Conservation (phyloP, 2,113 vertebrate genomes). For the Oreochromis tanganicae region DNA sequence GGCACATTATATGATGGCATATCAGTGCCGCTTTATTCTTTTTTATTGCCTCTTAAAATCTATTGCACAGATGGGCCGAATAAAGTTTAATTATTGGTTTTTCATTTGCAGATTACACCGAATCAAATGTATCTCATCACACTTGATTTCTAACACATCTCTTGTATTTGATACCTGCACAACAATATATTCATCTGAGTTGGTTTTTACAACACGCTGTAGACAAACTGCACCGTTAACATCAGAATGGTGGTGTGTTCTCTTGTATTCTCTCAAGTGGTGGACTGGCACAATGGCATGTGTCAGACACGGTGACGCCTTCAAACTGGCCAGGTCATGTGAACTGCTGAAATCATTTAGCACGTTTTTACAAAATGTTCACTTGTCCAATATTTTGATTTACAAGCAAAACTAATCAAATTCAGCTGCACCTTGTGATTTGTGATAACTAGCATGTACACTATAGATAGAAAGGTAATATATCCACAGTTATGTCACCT, state of each 20-base stretch:
- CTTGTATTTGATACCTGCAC: background rate
- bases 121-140: rapidly evolving
- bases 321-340: background rate
- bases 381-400: background rate
- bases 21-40: background rate
- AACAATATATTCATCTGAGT: background rate
- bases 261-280: background rate
- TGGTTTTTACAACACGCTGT: background rate
- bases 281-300: too few species aligned
- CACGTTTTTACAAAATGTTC: background rate
- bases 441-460: background rate
- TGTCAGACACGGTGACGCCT: background rate
- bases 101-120: background rate
- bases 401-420: background rate
- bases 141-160: rapidly evolving
- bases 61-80: background rate
- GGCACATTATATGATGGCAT: background rate
- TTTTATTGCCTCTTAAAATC: background rate
- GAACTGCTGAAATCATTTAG: background rate
- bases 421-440: background rate
- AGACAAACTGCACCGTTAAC: background rate
- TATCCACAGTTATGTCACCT: background rate
- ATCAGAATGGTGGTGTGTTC: background rate
- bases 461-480: background rate
- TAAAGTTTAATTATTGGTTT: background rate